Evolutionary conservation across 2,888 invertebrate genomes (phyloP), one percentile per base, ranked within the genome.

Genomic region (Blastobasis lacticolella): DNA sequence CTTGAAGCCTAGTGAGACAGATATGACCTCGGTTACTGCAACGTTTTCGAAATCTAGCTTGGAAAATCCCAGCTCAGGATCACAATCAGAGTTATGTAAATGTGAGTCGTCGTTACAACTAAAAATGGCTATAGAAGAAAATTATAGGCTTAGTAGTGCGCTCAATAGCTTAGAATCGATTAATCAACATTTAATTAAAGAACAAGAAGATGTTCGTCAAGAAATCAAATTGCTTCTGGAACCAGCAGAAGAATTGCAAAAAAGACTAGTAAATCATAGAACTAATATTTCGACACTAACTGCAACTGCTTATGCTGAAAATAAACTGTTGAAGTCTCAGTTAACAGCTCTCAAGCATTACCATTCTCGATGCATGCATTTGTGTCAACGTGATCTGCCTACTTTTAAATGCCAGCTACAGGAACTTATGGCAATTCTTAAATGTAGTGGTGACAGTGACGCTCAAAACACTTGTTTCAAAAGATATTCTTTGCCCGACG

Each of bases 221-320:
- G 87, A 87, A 71, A 62, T 87, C 48, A 59, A 68, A 47, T 65
- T 71, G 46, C 72, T 88, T 40, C 44, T 81, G 49, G 74, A 76
- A 62, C 71, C 75, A 50, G 68, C 76, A 1, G 60, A 66, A 44
- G 82, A 85, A 51, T 68, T 88, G 53, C 78, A 85, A 60, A 88
- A 82, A 58, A 85, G 73, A 73, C 67, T 86, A 52, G 50, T 66
- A 1, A 82, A 73, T 57, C 88, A 88, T 59, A 79, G 71, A 69
- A 85, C 85, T 2, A 80, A 79, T 61, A 57, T 88, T 5, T 81
- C 81, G 4, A 87, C 84, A 38, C 67, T 87, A 57, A 83, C 83
- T 40, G 86, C 88, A 38, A 88, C 85, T 23, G 81, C 84, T 1
- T 81, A 77, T 50, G 81, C 88, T 1, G 88, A 88, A 69, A 88